Percentiles rank a stretch among this genome's conserved stretches.
Conservation (phyloP, 2,113 vertebrate genomes). For the pig (Sus scrofa) region T2T-Sscrofa CM000826.6:38124501-38125000, state of each 20-base stretch:
- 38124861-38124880: neutral
- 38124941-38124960: conserved; percentile 19
- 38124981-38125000: neutral
- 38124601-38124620: neutral
- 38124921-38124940: neutral
- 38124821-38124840: conserved; percentile 5
- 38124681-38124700: neutral
- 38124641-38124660: neutral
- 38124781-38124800: conserved; percentile 3
- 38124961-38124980: neutral
- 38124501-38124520: too few species aligned
- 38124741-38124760: neutral
- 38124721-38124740: neutral
- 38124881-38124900: neutral
- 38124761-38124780: neutral
- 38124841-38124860: conserved; percentile 26
- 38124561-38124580: neutral
- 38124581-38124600: neutral
- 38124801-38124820: neutral
- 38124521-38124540: too few species aligned
- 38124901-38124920: conserved; percentile 14
- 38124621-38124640: neutral
- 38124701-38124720: neutral
- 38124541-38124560: conserved; percentile 11
- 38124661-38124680: neutral